Conservation (phyloP, 2,888 invertebrate species). For the Acanthoscelides obtectus region DNA sequence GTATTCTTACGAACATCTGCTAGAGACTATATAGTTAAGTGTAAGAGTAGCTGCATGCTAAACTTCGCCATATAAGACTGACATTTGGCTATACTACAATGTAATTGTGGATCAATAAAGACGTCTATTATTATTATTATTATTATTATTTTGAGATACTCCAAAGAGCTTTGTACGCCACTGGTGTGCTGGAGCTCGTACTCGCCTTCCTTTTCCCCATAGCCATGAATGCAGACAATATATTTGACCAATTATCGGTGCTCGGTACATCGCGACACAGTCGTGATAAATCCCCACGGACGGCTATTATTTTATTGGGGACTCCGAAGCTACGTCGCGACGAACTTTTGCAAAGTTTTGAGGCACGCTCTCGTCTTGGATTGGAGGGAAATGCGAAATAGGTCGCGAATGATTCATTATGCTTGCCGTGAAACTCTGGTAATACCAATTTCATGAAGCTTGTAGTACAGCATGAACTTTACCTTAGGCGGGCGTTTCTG, state of each 20-base stretch:
- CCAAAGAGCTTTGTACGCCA: too few relatives aligned
- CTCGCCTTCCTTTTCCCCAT: conserved; percentile 13
- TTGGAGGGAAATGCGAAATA: neutral
- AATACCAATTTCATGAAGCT: neutral
- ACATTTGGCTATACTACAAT: too few relatives aligned
- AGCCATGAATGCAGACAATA: conserved; percentile 39
- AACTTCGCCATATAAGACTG: too few relatives aligned
- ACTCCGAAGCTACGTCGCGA: conserved; percentile 7
- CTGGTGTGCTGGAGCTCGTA: neutral
- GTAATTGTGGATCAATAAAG: too few relatives aligned
- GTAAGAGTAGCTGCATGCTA: too few relatives aligned
- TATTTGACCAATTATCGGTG: conserved; percentile 45
- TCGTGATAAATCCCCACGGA: conserved; percentile 43
- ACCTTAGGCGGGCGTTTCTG: too few relatives aligned
- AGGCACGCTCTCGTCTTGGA: neutral
- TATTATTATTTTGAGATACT: too few relatives aligned
- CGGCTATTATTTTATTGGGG: conserved; percentile 44
- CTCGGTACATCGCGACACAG: conserved; percentile 32
- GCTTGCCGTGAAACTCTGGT: neutral
- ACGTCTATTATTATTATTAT: too few relatives aligned
- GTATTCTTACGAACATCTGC: too few relatives aligned
- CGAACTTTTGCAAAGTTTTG: neutral
- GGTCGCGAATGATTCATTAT: neutral
- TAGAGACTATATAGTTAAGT: too few relatives aligned
- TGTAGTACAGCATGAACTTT: neutral